These are phyloP conservation scores for Hypsopygia costalis DNA, from an alignment of 2,888 invertebrate genomes.

Conservation along the genomic window DNA sequence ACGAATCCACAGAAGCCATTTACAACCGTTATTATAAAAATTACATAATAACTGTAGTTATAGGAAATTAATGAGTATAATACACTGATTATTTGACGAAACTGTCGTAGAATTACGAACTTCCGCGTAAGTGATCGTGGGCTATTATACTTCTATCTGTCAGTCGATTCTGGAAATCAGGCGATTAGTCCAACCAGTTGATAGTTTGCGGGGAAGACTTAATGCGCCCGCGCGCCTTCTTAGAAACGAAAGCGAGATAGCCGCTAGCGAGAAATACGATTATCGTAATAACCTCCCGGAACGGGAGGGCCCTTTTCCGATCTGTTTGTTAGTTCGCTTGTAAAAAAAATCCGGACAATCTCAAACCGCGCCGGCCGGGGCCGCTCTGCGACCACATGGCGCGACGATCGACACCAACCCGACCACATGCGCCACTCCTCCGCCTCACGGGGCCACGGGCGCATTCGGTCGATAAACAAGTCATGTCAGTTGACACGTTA, in stretches of 20 bases:
- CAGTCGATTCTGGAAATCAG: slow-evolving; percentile 64
- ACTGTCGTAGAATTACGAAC: slow-evolving; percentile 19
- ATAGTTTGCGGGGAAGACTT: slow-evolving; percentile 66
- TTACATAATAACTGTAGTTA: slow-evolving; percentile 13
- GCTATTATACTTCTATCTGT: slow-evolving; percentile 36
- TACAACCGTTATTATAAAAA: slow-evolving; percentile 17
- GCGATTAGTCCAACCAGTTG: slow-evolving; percentile 67
- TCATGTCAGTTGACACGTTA: slow-evolving; percentile 3
- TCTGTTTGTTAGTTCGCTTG: slow-evolving; percentile 26
- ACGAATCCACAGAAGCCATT: slow-evolving; percentile 14
- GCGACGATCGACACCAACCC: not conserved
- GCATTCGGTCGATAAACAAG: slow-evolving; percentile 4
- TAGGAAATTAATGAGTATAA: slow-evolving; percentile 9
- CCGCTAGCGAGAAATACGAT: slow-evolving; percentile 70
- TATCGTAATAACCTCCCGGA: slow-evolving; percentile 74
- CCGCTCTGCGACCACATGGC: too few species aligned
- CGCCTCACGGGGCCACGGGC: not conserved
- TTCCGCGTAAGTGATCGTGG: slow-evolving; percentile 19
- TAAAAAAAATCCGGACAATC: not conserved
- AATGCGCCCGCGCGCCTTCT: slow-evolving; percentile 55
- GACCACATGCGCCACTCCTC: not conserved
- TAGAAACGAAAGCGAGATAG: slow-evolving; percentile 74
- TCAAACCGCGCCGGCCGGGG: too few species aligned
- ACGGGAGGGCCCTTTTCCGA: slow-evolving; percentile 58
- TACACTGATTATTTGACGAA: slow-evolving; percentile 16